Evolutionary conservation across 2,113 vertebrate genomes (phyloP).

Genomic region (Scartelaos histophorus): DNA sequence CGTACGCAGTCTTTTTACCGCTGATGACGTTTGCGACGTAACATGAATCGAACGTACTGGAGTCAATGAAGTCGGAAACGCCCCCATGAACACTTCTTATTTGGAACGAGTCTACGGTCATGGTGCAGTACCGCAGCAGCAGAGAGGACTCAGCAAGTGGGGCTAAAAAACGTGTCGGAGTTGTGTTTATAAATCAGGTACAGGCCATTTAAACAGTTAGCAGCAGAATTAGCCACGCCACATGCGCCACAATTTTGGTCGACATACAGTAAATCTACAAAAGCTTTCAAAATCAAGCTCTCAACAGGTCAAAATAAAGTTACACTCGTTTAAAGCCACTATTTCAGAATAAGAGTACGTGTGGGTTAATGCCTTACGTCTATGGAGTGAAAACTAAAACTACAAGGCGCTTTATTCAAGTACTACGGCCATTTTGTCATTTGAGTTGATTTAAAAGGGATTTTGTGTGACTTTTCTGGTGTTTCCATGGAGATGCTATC

Average conservation of each 20-base stretch:
- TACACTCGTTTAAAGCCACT: background rate
- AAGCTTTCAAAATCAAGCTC: slow-evolving; percentile 1
- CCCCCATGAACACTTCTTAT: no score
- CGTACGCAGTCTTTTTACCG: no score
- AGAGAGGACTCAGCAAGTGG: no score
- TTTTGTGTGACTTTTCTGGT: background rate
- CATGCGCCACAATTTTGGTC: background rate
- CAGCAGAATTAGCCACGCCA: background rate
- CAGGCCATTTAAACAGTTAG: background rate
- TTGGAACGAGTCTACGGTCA: no score
- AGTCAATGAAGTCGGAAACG: no score
- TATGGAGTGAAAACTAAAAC: background rate
- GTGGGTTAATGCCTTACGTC: background rate
- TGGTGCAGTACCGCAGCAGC: no score
- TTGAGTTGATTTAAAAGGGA: background rate
- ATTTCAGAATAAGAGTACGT: background rate
- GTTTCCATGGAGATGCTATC: background rate
- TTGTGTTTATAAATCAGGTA: background rate
- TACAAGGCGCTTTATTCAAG: background rate
- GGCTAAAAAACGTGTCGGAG: no score
- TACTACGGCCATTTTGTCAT: background rate
- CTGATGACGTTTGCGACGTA: no score
- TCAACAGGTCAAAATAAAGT: background rate
- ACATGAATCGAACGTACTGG: no score
- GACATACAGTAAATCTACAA: background rate